phyloP scores from a whole-genome alignment of 2,888 invertebrate genomes.

The Caenorhabditis macrosperma region DNA sequence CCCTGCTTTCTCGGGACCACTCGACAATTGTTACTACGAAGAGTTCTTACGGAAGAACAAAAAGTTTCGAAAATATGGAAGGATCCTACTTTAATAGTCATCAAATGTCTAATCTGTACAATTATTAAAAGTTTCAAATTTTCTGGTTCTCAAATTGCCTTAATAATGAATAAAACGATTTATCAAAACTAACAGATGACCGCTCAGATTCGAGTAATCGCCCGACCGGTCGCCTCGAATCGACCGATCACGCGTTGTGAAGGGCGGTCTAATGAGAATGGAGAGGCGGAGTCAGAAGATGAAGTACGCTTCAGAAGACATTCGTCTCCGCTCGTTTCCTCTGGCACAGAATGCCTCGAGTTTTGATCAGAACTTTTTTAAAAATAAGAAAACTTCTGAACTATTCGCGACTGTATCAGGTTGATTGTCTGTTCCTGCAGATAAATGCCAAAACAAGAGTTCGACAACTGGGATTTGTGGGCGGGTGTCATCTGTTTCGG shows the following conservation, averaged over 20 bases:
- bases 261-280: not conserved
- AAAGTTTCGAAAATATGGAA: slow-evolving; percentile 36
- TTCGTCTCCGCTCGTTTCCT: too few relatives aligned
- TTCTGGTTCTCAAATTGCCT: too few relatives aligned
- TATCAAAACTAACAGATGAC: slow-evolving; percentile 15
- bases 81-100: slow-evolving; percentile 16
- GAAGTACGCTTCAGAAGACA: slow-evolving; percentile 5
- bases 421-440: not conserved
- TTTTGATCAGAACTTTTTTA: too few relatives aligned
- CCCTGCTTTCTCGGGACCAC: slow-evolving; percentile 12
- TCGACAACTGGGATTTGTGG: slow-evolving; percentile 44
- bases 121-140: not conserved
- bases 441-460: slow-evolving; percentile 54
- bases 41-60: slow-evolving; percentile 29
- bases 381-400: too few relatives aligned
- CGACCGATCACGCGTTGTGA: slow-evolving; percentile 30
- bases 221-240: slow-evolving; percentile 30
- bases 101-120: too few relatives aligned
- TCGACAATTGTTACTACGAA: slow-evolving; percentile 20
- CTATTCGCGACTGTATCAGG: too few relatives aligned
- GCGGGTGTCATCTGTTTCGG: slow-evolving; percentile 35
- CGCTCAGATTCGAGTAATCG: not conserved
- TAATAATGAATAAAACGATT: slow-evolving; percentile 1
- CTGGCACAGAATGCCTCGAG: too few relatives aligned
- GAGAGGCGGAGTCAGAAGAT: not conserved